Evolutionary conservation across 2,888 invertebrate genomes (phyloP), one percentile per base, ranked within the genome.

Genomic region (Patella pellucida): DNA sequence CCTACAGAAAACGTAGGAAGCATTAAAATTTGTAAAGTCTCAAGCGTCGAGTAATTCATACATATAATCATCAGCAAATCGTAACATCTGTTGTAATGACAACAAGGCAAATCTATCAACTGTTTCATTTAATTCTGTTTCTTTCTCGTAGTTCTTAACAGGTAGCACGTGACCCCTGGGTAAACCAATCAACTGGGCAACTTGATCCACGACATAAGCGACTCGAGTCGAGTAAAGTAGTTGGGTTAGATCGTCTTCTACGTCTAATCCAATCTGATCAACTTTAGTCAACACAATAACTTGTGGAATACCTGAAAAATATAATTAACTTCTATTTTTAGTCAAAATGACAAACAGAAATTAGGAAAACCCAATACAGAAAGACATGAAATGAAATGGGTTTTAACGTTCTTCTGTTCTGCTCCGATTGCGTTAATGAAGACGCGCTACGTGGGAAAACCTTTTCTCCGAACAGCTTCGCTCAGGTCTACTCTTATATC

Each of bases 231-330:
- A 81, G 27, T 74, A 73, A 72, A 81, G 82, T 12, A 79, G 74
- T 27, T 74, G 54, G 12, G 81, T 77, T 0, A 78, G 62, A 75
- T 83, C 76, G 19, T 78, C 76, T 16, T 78, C 76, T 41, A 83
- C 78, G n/a, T 74, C 71, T n/a, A 72, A 67, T 68, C 81, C 83
- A 0, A 82, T 75, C 23, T 80, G 76, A 75, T 85, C 84, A 5
- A 85, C 77, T 73, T 85, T 84, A 12, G 85, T 85, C 31, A 85
- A 70, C 14, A 85, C 68, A 12, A 84, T 79, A 31, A 82, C 76
- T 52, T 82, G 82, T 9, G 85, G 83, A 12, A 85, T 74, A 27
- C 79, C 85, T 85, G 72, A 41, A 41, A 41, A 1, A 41, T 5
- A 5, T 31, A 31, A 31, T 5, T 31, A 31, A 31, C 31, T 31